Evolutionary conservation across 2,113 vertebrate genomes (phyloP), one percentile per base, ranked within the genome.

Genomic region (Petrocephalus zakoni): DNA sequence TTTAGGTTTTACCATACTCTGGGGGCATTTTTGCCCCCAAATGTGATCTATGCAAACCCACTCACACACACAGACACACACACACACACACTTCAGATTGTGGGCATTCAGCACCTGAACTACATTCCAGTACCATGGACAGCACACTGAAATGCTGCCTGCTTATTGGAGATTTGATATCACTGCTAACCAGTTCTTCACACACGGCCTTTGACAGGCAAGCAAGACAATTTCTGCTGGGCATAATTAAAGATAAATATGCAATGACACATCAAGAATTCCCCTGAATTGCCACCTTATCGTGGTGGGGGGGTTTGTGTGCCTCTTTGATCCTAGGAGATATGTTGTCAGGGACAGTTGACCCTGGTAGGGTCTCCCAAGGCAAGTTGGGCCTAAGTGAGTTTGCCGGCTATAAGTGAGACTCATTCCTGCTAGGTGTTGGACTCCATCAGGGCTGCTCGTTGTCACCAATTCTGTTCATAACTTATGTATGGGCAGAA

Each of bases 61-160:
- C 19, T 21, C 5, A 22, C 55, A 58, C 1, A 58, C 5, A 56
- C 2, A 55, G 4, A 7, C 53, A 56, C 5, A 6, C 19, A 21
- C 19, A 21, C 55, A 68, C 10, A 37, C 13, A 17, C 25, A 17
- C 29, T 6, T 78, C 29, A 19, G 72, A 42, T 37, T 78, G 15
- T 42, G 15, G 34, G 34, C 10, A 22, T 49, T 83, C 46, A 47
- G 46, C 21, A 21, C 37, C 37, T 49, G 42, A 49, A 22, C 13
- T 34, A 61, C 21, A 34, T 25, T 83, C 68, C 88, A 89, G 88
- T 4, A 89, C 88, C 82, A 22, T 42, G 88, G 88, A 89, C 88
- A 89, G 88, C 82, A 83, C 88, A 29, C 10, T 0, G 46, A 1
- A 46, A n/a, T 19, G 13, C 42, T 52, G 46, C n/a, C 34, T 89